phyloP scores from a whole-genome alignment of 2,888 invertebrate genomes.

The Argyresthia albistria region DNA sequence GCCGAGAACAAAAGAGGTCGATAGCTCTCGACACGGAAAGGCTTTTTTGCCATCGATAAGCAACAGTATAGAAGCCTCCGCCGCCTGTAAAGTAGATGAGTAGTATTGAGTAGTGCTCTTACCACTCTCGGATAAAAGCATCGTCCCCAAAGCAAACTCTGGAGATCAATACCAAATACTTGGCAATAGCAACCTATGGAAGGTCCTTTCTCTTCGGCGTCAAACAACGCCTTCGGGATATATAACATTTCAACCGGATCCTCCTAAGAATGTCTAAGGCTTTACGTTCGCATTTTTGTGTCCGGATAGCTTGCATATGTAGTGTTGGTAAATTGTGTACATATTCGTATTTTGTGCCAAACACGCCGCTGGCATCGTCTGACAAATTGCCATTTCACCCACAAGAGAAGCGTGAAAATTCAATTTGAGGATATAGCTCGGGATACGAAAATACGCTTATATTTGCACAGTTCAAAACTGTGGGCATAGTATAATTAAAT shows the following conservation, averaged over 20 bases:
- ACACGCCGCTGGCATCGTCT: conserved; percentile 18
- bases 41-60: conserved; percentile 64
- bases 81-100: not conserved
- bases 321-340: too few relatives aligned
- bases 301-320: too few relatives aligned
- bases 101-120: too few relatives aligned
- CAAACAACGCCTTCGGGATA: conserved; percentile 4
- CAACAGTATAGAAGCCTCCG: not conserved
- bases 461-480: too few relatives aligned
- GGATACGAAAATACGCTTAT: not conserved
- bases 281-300: too few relatives aligned
- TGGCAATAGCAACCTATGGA: conserved; percentile 21
- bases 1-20: conserved; percentile 47
- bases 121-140: not conserved
- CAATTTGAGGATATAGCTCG: not conserved
- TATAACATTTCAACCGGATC: not conserved
- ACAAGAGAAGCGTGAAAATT: not conserved
- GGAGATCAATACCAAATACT: conserved; percentile 17
- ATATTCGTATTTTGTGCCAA: conserved; percentile 18
- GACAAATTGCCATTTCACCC: conserved; percentile 26
- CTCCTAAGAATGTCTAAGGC: too few relatives aligned
- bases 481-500: not conserved
- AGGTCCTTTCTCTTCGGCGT: conserved; percentile 17
- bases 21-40: conserved; percentile 62
- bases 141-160: not conserved